phyloP scores from a whole-genome alignment of 2,113 vertebrate species.

The Reinhardtius hippoglossoides region DNA sequence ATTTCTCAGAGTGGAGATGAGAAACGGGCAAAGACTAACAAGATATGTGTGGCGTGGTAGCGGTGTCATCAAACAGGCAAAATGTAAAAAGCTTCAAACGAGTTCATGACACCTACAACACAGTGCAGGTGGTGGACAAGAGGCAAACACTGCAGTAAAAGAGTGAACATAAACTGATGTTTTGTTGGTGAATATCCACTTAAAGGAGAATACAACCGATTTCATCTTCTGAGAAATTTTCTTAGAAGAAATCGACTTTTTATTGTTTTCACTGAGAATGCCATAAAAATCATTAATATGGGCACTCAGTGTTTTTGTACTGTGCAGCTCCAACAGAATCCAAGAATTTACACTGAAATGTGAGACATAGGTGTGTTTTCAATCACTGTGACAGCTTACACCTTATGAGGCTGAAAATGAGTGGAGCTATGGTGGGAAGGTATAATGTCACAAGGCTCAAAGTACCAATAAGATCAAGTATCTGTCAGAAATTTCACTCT shows the following conservation, averaged over 20 bases:
- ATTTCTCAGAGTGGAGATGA: not conserved
- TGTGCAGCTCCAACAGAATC: no score
- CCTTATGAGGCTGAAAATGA: not conserved
- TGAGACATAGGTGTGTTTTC: no score
- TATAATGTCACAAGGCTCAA: not conserved
- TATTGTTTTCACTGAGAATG: not conserved
- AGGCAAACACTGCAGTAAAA: slow-evolving; percentile 48
- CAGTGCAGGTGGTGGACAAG: slow-evolving; percentile 57
- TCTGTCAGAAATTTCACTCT: not conserved
- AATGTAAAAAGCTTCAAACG: slow-evolving; percentile 56
- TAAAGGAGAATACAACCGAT: slow-evolving; percentile 10
- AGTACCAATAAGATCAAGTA: no score
- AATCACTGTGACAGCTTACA: no score
- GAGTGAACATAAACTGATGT: slow-evolving; percentile 38
- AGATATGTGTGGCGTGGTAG: slow-evolving; percentile 30
- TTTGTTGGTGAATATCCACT: slow-evolving; percentile 55
- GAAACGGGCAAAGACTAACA: slow-evolving; percentile 1
- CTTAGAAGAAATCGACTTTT: slow-evolving; percentile 2
- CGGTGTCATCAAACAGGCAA: slow-evolving; percentile 39
- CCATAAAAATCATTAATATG: not conserved
- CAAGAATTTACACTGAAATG: no score
- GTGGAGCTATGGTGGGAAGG: not conserved
- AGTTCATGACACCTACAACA: slow-evolving; percentile 58
- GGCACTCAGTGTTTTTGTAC: no score
- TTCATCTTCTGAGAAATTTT: not conserved